Conservation (phyloP, 2,888 invertebrate genomes). For the Dichetophora obliterata region DNA sequence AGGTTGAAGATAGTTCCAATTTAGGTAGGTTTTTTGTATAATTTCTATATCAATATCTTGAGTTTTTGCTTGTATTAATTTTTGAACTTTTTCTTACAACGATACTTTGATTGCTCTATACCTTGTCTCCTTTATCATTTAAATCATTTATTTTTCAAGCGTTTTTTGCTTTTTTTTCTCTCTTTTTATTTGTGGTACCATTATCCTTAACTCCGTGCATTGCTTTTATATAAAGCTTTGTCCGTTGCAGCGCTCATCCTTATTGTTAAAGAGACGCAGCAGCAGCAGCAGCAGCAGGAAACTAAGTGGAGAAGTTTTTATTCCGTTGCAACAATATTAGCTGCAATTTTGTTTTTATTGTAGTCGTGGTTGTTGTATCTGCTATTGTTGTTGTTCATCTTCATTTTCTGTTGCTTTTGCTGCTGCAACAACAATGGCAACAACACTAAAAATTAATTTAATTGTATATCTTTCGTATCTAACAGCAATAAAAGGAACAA, state of each 20-base stretch:
- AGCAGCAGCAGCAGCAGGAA: background rate
- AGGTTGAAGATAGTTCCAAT: too few species aligned
- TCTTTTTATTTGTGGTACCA: background rate
- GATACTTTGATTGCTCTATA: too few species aligned
- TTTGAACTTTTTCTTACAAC: too few species aligned
- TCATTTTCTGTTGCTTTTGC: background rate
- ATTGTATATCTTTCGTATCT: background rate
- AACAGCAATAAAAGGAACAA: too few species aligned
- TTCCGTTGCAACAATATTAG: slow-evolving; percentile 19
- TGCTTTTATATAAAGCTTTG: background rate
- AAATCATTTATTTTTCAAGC: too few species aligned
- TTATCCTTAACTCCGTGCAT: background rate
- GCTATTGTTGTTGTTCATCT: background rate
- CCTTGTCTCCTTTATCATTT: too few species aligned
- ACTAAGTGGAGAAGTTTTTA: slow-evolving; percentile 27
- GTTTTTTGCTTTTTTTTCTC: background rate
- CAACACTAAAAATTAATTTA: slow-evolving; percentile 17
- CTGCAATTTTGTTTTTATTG: slow-evolving; percentile 12
- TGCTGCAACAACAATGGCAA: background rate
- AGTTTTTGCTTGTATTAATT: too few species aligned
- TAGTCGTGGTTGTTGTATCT: background rate
- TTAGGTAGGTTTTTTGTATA: background rate
- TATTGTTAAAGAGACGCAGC: background rate
- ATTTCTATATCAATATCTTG: too few species aligned
- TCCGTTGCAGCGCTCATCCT: background rate